Conservation (phyloP, 2,113 vertebrate species). For the cattle (Bos taurus) region ARS-UCD2.0 NC_037337.1:45124001-45124500, state of each 20-base stretch:
- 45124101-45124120: background rate
- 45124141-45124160: background rate
- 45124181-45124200: background rate
- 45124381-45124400: background rate
- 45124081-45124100: background rate
- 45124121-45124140: background rate
- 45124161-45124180: background rate
- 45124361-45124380: background rate
- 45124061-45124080: background rate
- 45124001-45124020: background rate
- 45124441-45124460: background rate
- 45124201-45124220: background rate
- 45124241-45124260: background rate
- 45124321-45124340: background rate
- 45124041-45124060: background rate
- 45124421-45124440: background rate
- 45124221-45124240: background rate
- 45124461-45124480: background rate
- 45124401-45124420: background rate
- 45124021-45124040: background rate
- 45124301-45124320: background rate
- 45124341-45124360: background rate
- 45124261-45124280: background rate
- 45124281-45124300: background rate
- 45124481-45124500: background rate